phyloP scores from a whole-genome alignment of 2,113 vertebrate genomes.

The Acrocephalus kingi region DNA sequence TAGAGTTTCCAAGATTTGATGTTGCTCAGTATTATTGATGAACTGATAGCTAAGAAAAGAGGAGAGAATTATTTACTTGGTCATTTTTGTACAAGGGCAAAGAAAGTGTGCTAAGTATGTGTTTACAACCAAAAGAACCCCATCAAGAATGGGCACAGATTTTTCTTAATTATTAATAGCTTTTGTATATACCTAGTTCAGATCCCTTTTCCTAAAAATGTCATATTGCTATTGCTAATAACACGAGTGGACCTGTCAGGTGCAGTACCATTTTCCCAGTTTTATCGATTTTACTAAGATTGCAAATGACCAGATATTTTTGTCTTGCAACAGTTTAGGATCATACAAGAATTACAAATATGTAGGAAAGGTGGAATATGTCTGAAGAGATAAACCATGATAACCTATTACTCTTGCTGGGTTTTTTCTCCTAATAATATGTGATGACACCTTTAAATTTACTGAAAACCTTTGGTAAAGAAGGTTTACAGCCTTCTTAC shows the following conservation, averaged over 20 bases:
- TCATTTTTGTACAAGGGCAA: neutral
- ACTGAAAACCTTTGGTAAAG: neutral
- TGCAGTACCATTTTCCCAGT: neutral
- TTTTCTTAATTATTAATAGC: neutral
- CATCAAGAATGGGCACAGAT: neutral
- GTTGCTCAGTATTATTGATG: neutral
- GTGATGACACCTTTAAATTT: neutral
- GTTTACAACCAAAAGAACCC: neutral
- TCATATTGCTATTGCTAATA: neutral
- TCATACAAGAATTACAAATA: neutral
- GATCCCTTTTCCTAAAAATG: neutral
- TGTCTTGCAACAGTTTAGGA: neutral
- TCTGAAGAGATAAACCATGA: neutral
- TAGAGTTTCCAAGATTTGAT: neutral
- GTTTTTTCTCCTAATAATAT: neutral
- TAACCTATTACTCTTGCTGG: neutral
- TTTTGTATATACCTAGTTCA: neutral
- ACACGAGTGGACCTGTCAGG: fast-evolving
- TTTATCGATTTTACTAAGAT: neutral
- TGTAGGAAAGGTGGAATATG: neutral
- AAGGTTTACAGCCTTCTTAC: neutral
- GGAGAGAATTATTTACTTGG: neutral
- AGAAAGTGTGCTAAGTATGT: neutral
- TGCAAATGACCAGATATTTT: neutral
- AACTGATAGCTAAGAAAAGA: neutral